Base-by-base conservation (phyloP, 2,797 vertebrate species). In the Vipera ursinii region DNA sequence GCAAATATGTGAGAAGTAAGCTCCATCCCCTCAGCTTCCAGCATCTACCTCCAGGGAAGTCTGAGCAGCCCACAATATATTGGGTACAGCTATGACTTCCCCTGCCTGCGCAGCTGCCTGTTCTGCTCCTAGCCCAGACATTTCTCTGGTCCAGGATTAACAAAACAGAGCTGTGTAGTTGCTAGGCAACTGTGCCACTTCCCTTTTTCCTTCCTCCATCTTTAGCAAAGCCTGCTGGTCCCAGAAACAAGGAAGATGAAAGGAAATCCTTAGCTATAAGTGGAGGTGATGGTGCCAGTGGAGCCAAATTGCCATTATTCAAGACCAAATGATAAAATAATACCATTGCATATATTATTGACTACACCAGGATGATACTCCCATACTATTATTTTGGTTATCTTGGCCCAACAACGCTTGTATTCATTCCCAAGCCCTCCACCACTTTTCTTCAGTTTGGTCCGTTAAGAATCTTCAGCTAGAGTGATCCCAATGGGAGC, bases 181-280 rank as follows among this genome's bases (percentile, higher is more conserved):
- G 92, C 90, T 91, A 93, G 26, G 92, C 90, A 91, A 91, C 92
- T 48, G 63, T 57, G 32, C 59, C 28, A 17, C 65, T 91, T 48
- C 85, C 32, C 57, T 82, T 61, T 44, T 51, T 60, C 32, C 51
- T 53, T 65, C 51, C 56, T 65, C 57, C 48, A n/a, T 88, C 53
- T 26, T 32, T 26, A 89, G 63, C 78, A 56, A 86, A 89, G 69
- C 26, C 86, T 38, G 86, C 22, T 44, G 63, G 87, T 60, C n/a
- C n/a, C 65, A 88, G 44, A 28, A 44, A 44, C 17, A 38, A 73
- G 26, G 8, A 65, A 51, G 51, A 44, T 15, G 57, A 48, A 57
- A 8, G 4, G 24, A 51, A 65, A 10, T 24, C 8, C 9, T 51
- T 15, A n/a, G 7, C 6, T 56, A 8, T 85, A 38, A 86, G 24